These are phyloP conservation scores for Formica aserva DNA, from an alignment of 2,888 invertebrate species.

Conservation along the genomic window DNA sequence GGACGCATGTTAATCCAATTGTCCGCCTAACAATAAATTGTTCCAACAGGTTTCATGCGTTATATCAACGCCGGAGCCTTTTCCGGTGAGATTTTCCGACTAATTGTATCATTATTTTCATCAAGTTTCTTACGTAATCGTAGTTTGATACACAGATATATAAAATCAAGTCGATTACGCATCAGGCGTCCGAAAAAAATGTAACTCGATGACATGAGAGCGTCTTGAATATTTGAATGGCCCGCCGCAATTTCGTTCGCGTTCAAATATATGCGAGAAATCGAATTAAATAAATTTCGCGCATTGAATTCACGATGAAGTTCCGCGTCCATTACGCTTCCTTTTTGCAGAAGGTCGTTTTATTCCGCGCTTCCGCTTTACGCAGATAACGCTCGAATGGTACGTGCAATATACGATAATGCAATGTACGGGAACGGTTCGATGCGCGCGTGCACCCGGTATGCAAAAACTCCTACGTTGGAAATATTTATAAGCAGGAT, in stretches of 20 bases:
- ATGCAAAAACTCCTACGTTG: slow-evolving; percentile 44
- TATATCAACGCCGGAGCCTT: neutral
- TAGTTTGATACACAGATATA: neutral
- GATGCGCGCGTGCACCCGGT: slow-evolving; percentile 19
- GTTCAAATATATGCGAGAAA: slow-evolving; percentile 6
- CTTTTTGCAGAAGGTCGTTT: slow-evolving; percentile 46
- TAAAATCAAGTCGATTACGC: neutral
- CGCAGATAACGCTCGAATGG: slow-evolving; percentile 51
- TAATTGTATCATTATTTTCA: neutral
- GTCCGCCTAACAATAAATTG: slow-evolving; percentile 33
- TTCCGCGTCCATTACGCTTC: slow-evolving; percentile 47
- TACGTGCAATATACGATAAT: slow-evolving; percentile 51
- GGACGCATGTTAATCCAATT: slow-evolving; percentile 13
- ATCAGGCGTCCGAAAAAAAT: slow-evolving; percentile 5
- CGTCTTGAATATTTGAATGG: slow-evolving; percentile 35
- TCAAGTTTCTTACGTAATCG: neutral
- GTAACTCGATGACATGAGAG: slow-evolving; percentile 14
- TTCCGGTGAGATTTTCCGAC: neutral
- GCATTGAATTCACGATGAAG: slow-evolving; percentile 49
- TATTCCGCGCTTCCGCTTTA: slow-evolving; percentile 44
- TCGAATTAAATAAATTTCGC: slow-evolving; percentile 52
- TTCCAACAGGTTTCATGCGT: neutral
- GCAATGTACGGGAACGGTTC: slow-evolving; percentile 36
- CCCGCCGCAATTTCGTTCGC: slow-evolving; percentile 32
- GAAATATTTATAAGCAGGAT: slow-evolving; percentile 54